Percentiles rank a stretch among this genome's conserved stretches.
Conservation (phyloP, 2,113 vertebrate species). For the Dicrurus megarhynchus region DNA sequence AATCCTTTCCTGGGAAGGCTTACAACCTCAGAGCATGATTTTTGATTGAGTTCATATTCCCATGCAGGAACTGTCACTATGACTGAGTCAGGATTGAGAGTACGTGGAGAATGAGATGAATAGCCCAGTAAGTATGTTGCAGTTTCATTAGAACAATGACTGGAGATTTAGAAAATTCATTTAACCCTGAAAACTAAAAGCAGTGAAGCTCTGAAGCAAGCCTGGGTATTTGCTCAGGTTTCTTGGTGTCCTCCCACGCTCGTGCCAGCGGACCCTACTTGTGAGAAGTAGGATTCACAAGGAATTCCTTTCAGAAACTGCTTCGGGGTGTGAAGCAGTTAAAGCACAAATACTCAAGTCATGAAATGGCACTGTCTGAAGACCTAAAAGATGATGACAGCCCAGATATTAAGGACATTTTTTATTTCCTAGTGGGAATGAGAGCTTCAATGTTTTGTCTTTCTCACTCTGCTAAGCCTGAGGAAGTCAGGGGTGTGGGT, state of each 20-base stretch:
- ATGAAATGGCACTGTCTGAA: not conserved
- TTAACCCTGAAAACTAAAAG: not conserved
- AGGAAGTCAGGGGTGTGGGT: not conserved
- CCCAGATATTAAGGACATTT: not conserved
- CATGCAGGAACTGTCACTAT: not conserved
- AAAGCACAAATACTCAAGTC: not conserved
- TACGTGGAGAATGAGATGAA: not conserved
- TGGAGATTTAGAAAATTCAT: not conserved
- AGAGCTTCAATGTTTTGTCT: not conserved
- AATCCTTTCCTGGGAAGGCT: not conserved
- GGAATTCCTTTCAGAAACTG: not conserved
- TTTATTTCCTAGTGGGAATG: not conserved
- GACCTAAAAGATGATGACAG: not conserved
- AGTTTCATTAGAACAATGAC: not conserved
- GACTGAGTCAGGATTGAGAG: not conserved
- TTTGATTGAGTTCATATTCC: not conserved
- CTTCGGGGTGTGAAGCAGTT: not conserved
- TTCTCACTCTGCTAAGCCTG: not conserved
- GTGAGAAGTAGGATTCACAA: not conserved
- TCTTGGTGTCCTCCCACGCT: not conserved
- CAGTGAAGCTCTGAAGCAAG: not conserved
- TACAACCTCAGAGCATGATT: not conserved
- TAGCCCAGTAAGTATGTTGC: not conserved
- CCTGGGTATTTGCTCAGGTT: not conserved
- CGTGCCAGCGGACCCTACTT: fast-evolving